Evolutionary conservation across 2,797 vertebrate species (phyloP), one percentile per base, ranked within the genome.

Genomic region (Philypnodon macrostomus): DNA sequence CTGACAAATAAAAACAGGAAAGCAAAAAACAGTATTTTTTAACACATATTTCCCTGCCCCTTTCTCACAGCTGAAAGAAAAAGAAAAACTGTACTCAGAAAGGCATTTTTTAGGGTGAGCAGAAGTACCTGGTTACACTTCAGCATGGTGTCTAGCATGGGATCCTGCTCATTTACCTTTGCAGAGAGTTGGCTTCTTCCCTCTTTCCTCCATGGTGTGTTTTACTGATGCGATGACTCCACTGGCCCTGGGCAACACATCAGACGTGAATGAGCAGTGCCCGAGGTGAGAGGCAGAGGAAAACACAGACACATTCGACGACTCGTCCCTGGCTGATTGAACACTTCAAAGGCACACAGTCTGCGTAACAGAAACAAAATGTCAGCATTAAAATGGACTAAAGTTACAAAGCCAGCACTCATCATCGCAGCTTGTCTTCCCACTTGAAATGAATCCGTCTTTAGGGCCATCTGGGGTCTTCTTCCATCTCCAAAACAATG

Each of bases 211-310:
- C 56, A 72, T 2, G 30, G 52, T 55, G 75, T 81, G 56, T 56
- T 69, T 73, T 63, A 67, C 70, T 75, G 70, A 79, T 67, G 60
- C 49, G 53, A 70, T 74, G 62, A 66, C 72, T 73, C 64, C 32
- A 51, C 35, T 53, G 13, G 62, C 72, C 69, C 51, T 35, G 40
- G 64, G 75, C 64, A 34, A 27, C 46, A 62, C 70, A 72, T 70
- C 56, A 59, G 60, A 73, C 51, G 29, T 39, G 40, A 4, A 47
- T 48, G 54, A 47, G 33, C 17, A 39, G 53, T 50, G 48, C 58
- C 58, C 13, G 58, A 63, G 67, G 71, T 63, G 58, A 61, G 39
- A 51, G 55, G 61, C 34, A 30, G 42, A 67, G 42, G 56, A 33
- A 19, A 41, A 49, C 47, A 62, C 42, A 10, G 48, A 31, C 55